phyloP scores from a whole-genome alignment of 2,888 invertebrate species.

The Acanthosoma haemorrhoidale region DNA sequence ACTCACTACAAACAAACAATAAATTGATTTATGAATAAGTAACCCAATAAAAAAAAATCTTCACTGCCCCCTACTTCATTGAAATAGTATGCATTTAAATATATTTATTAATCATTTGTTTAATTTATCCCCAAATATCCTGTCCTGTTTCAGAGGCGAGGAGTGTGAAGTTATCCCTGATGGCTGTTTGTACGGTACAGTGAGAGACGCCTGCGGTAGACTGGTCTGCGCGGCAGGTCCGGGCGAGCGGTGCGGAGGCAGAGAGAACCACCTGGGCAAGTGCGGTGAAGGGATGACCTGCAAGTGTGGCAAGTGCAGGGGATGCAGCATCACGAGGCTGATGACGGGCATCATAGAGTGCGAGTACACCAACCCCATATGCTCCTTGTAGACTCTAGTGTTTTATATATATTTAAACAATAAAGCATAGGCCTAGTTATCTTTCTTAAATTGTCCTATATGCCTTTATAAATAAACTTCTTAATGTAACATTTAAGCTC shows the following conservation, averaged over 20 bases:
- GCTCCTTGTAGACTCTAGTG: neutral
- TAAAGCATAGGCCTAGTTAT: too few species aligned
- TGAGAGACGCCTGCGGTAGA: slow-evolving; percentile 2
- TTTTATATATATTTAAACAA: too few species aligned
- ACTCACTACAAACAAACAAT: too few species aligned
- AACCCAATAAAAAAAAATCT: too few species aligned
- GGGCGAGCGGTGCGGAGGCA: slow-evolving; percentile 19
- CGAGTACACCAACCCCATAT: slow-evolving; percentile 23
- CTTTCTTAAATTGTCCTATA: too few species aligned
- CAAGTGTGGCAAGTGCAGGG: slow-evolving; percentile 27
- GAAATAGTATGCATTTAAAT: too few species aligned
- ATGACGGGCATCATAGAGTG: slow-evolving; percentile 10
- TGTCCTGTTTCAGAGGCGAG: slow-evolving; percentile 5
- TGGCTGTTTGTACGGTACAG: slow-evolving; percentile 11
- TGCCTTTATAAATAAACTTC: too few species aligned
- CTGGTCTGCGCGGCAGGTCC: slow-evolving; percentile 13
- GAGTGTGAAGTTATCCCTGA: slow-evolving; percentile 13
- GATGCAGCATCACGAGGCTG: slow-evolving; percentile 10
- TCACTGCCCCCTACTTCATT: too few species aligned
- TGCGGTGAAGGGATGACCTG: slow-evolving; percentile 28
- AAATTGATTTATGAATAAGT: too few species aligned
- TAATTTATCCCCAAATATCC: neutral
- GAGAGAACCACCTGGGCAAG: slow-evolving; percentile 25
- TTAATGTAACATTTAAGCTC: neutral
- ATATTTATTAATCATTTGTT: too few species aligned